Evolutionary conservation across 1,140 invertebrate species (phyloP).

Genomic region (Eupeodes corollae): DNA sequence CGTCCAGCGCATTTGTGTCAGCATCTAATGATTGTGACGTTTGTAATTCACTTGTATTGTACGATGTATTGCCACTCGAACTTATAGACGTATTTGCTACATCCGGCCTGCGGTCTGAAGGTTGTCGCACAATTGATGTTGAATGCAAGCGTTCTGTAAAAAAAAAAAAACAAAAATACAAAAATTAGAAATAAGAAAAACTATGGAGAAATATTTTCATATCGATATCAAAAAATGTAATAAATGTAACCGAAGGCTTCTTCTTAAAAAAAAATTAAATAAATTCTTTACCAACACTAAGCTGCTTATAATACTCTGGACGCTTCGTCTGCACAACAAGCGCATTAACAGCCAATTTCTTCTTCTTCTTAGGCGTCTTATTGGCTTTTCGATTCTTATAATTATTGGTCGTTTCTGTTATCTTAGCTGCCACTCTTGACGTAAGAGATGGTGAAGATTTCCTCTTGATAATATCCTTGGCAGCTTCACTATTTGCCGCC

Average conservation of each 20-base stretch:
- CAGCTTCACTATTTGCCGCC: not conserved
- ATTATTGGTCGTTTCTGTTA: conserved; percentile 15
- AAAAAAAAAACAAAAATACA: not conserved
- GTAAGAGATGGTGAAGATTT: conserved; percentile 18
- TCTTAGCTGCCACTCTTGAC: conserved; percentile 24
- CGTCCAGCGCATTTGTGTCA: conserved; percentile 20
- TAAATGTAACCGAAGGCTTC: not conserved
- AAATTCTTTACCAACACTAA: conserved; percentile 19
- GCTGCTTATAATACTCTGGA: conserved; percentile 17
- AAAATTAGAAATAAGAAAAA: not conserved
- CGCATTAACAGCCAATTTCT: conserved; percentile 5
- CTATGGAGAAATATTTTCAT: too few relatives aligned
- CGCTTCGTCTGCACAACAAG: conserved; percentile 7
- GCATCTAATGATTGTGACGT: conserved; percentile 18
- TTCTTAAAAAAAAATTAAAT: conserved; percentile 2
- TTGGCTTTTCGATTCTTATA: conserved; percentile 13
- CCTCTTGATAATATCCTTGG: not conserved
- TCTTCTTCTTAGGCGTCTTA: conserved; percentile 14
- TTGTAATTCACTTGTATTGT: conserved; percentile 26
- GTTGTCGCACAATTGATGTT: conserved; percentile 29
- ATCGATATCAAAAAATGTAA: not conserved
- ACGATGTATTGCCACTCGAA: conserved; percentile 30
- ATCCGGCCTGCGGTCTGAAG: conserved; percentile 33
- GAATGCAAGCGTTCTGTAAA: conserved; percentile 26
- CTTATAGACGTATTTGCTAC: conserved; percentile 23